Percentiles rank a stretch among this genome's conserved stretches.
These are phyloP conservation scores for Phyllotreta striolata DNA, from an alignment of 2,888 invertebrate species.

Conservation along the genomic window DNA sequence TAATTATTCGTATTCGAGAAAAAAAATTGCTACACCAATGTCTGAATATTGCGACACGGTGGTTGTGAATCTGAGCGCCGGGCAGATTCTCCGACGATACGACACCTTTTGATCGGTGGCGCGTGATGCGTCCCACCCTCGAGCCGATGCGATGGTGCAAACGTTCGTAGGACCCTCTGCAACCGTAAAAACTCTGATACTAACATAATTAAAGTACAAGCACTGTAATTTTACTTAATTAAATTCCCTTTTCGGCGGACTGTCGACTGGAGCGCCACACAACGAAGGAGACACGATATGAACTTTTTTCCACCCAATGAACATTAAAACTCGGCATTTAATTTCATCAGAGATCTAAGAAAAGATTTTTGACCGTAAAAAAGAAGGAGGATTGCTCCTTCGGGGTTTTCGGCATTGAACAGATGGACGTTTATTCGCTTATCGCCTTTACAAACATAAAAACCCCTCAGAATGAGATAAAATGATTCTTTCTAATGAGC, in stretches of 20 bases:
- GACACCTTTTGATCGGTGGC: slow-evolving; percentile 60
- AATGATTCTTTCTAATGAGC: slow-evolving; percentile 40
- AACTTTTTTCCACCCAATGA: slow-evolving; percentile 64
- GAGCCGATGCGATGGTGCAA: slow-evolving; percentile 47
- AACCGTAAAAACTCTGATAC: slow-evolving; percentile 63
- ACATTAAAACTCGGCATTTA: slow-evolving; percentile 65
- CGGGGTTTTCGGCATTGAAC: slow-evolving; percentile 53
- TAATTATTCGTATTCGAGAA: too few relatives aligned
- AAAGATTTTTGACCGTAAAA: slow-evolving; percentile 64
- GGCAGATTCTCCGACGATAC: slow-evolving; percentile 47
- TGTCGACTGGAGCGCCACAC: slow-evolving; percentile 45
- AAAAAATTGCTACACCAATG: too few relatives aligned
- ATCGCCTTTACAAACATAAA: slow-evolving; percentile 50
- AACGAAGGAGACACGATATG: slow-evolving; percentile 58
- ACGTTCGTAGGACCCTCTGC: slow-evolving; percentile 49
- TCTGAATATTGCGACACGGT: slow-evolving; percentile 6
- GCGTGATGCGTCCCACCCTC: slow-evolving; percentile 51
- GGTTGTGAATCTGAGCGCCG: slow-evolving; percentile 30
- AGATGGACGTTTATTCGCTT: slow-evolving; percentile 57
- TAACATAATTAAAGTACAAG: slow-evolving; percentile 67
- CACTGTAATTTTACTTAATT: slow-evolving; percentile 67
- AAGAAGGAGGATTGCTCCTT: slow-evolving; percentile 52
- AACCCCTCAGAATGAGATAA: slow-evolving; percentile 54
- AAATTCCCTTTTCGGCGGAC: slow-evolving; percentile 64
- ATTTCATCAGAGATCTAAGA: slow-evolving; percentile 64